Evolutionary conservation across 2,797 vertebrate genomes (phyloP), one percentile per base, ranked within the genome.

Genomic region (Phataginus tetradactyla): DNA sequence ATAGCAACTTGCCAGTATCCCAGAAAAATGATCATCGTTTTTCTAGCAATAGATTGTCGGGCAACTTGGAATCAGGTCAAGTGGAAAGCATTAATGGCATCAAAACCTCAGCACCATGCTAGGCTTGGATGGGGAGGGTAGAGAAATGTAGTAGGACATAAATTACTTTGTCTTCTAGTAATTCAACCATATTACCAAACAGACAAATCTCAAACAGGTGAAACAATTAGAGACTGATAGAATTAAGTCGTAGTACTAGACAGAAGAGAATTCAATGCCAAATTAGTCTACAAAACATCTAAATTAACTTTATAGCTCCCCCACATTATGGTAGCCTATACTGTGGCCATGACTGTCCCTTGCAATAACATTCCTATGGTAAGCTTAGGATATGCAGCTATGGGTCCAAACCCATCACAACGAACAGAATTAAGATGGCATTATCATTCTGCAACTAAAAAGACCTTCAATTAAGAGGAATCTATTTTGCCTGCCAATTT

Each of bases 401-500:
- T 87, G 79, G 18, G 34, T 61, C 29, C 29, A 90, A 88, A 95
- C 12, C 25, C 14, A 90, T 85, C 29, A 80, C 68, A 86, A 88
- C 59, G 83, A 86, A 83, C 29, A 95, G 39, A 95, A 90, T n/a
- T 79, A 72, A 79, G 92, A 75, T 95, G 45, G 34, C 63, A 87
- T 61, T 66, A 75, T 85, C 12, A 85, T 92, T 79, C 59, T 68
- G 25, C n/a, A 96, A 91, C 39, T 63, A 91, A 86, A 80, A 91
- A 71, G 69, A 90, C 32, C 59, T 92, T 66, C 61, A 72, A 49
- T 87, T 20, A 72, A 69, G 69, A 87, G 29, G n/a, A 91, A 80
- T 91, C 59, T 66, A 61, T 91, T 96, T 91, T 80, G 39, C 66
- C 49, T 79, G 29, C 29, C 74, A 79, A 94, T 96, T 95, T 96